Percentiles rank a stretch among this genome's conserved stretches.
Conservation (phyloP, 2,797 vertebrate species). For the Semotilus atromaculatus region DNA sequence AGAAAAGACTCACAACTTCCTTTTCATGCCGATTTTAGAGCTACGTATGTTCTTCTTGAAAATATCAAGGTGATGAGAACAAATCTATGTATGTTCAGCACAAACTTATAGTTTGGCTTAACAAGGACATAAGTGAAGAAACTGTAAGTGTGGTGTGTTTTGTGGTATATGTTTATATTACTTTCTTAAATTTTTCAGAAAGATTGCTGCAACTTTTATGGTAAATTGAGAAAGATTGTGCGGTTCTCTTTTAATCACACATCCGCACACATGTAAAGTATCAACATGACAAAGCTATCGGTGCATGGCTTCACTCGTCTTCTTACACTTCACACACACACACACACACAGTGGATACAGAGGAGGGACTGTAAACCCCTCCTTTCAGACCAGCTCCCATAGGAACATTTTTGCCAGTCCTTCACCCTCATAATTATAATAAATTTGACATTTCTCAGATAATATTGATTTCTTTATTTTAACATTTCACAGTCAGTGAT, state of each 20-base stretch:
- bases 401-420: slow-evolving; percentile 86
- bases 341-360: slow-evolving; percentile 59
- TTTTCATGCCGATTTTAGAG: too few species aligned
- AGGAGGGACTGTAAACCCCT: slow-evolving; percentile 73
- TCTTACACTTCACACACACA: neutral
- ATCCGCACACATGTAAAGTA: neutral
- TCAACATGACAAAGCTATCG: slow-evolving; percentile 11
- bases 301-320: slow-evolving; percentile 9
- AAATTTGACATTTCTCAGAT: slow-evolving; percentile 97
- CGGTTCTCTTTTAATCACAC: neutral
- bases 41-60: neutral
- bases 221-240: neutral
- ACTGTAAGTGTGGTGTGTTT: neutral
- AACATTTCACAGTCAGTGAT: slow-evolving; percentile 92
- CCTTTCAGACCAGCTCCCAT: slow-evolving; percentile 78
- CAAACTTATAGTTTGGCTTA: neutral
- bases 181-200: neutral
- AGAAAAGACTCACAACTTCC: neutral
- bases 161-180: neutral
- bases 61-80: neutral
- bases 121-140: neutral
- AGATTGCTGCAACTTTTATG: neutral
- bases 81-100: neutral
- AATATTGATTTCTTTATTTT: slow-evolving; percentile 97
- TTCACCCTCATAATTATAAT: slow-evolving; percentile 95